Percentiles rank a stretch among this genome's conserved stretches.
phyloP scores from a whole-genome alignment of 2,797 vertebrate species.

The Phrynocephalus vlangalii region DNA sequence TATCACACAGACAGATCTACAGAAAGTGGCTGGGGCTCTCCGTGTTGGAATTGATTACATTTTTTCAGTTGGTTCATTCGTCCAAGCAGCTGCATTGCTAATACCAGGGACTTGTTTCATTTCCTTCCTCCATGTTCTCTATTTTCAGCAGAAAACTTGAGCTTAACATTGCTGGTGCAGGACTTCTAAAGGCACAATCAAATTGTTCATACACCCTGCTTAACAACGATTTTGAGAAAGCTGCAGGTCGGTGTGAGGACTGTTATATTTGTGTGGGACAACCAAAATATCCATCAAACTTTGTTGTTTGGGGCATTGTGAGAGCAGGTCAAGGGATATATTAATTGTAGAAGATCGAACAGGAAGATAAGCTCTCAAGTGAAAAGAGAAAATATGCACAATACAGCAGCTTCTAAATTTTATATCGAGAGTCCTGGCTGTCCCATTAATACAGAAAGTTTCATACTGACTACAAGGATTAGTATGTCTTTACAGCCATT shows the following conservation, averaged over 20 bases:
- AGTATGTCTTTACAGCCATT: not conserved
- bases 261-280: not conserved
- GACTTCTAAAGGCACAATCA: not conserved
- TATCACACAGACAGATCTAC: conserved; percentile 14
- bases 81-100: conserved; percentile 2
- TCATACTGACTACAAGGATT: not conserved
- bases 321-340: not conserved
- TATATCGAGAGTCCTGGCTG: no score
- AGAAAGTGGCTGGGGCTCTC: not conserved
- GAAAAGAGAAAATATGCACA: not conserved
- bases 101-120: not conserved
- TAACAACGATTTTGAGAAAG: not conserved
- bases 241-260: no score
- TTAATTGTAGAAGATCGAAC: not conserved
- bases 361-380: not conserved
- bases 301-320: not conserved
- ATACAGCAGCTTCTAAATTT: not conserved
- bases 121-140: not conserved
- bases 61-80: not conserved
- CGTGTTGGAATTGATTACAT: not conserved
- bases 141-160: conserved; percentile 11
- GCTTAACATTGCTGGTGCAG: not conserved
- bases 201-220: not conserved
- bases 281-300: not conserved
- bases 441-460: not conserved